phyloP scores from a whole-genome alignment of 2,113 vertebrate genomes.

The Cryptotis parvus region DNA sequence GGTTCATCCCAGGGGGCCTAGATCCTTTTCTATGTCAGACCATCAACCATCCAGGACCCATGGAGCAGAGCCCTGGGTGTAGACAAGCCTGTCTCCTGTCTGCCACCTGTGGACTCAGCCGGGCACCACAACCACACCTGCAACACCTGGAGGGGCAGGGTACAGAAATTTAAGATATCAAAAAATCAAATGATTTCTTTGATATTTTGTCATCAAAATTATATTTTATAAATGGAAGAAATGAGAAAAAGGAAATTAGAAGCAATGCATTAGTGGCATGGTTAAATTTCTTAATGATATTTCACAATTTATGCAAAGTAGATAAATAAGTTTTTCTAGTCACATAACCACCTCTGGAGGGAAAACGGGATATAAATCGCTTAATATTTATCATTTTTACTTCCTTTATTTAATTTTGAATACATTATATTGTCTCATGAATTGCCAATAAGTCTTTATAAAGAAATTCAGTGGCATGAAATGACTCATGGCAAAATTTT shows the following conservation, averaged over 20 bases:
- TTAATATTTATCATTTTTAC: constrained; percentile 16
- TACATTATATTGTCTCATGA: not conserved
- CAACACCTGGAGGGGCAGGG: too few relatives aligned
- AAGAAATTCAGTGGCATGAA: not conserved
- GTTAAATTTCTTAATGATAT: not conserved
- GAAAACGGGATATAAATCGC: not conserved
- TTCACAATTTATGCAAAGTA: not conserved
- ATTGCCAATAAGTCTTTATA: not conserved
- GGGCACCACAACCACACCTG: too few relatives aligned
- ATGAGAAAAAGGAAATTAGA: not conserved
- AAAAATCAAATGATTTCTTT: not conserved
- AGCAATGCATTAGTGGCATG: not conserved
- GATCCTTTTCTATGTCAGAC: too few relatives aligned
- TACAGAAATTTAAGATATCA: not conserved
- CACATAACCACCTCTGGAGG: not conserved
- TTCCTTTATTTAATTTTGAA: not conserved
- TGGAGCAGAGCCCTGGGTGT: too few relatives aligned
- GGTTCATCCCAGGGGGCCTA: too few relatives aligned
- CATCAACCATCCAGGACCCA: too few relatives aligned
- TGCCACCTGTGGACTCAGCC: too few relatives aligned
- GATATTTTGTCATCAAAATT: not conserved
- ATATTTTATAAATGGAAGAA: constrained; percentile 18
- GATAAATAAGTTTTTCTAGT: constrained; percentile 9
- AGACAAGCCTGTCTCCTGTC: too few relatives aligned
- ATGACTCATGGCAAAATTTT: not conserved